These are phyloP conservation scores for Drosophila albomicans DNA, from an alignment of 1,140 invertebrate genomes.

Conservation along the genomic window DNA sequence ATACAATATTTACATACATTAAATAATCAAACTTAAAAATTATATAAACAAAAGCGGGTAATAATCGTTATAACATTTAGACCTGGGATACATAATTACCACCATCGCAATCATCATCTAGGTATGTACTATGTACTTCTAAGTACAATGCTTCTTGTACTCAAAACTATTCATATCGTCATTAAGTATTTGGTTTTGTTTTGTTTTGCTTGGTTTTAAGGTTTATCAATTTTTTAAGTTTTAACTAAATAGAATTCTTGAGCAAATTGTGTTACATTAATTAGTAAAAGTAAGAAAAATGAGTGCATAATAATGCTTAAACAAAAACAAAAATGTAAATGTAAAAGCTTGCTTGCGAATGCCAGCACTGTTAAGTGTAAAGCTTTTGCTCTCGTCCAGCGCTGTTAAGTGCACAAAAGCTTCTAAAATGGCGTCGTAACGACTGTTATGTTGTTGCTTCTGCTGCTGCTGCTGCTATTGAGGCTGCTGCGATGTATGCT, in stretches of 20 bases:
- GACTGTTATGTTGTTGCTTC: neutral
- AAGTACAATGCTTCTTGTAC: conserved; percentile 13
- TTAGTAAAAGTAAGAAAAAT: conserved; percentile 49
- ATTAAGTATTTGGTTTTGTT: conserved; percentile 35
- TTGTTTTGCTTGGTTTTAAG: neutral
- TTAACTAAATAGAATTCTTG: conserved; percentile 64
- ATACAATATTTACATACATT: conserved; percentile 79
- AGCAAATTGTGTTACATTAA: conserved; percentile 72
- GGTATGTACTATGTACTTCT: conserved; percentile 21
- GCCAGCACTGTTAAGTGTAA: conserved; percentile 44
- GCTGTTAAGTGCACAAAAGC: conserved; percentile 46
- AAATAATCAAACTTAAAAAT: conserved; percentile 56
- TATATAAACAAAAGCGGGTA: conserved; percentile 52
- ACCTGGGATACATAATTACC: conserved; percentile 29
- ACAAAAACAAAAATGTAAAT: conserved; percentile 18
- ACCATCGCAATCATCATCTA: neutral
- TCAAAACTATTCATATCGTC: conserved; percentile 30
- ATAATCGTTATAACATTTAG: conserved; percentile 64
- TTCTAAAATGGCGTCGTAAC: conserved; percentile 57
- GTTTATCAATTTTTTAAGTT: conserved; percentile 13
- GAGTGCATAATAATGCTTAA: conserved; percentile 30
- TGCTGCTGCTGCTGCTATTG: conserved; percentile 21
- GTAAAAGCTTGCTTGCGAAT: conserved; percentile 40
- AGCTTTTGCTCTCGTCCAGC: conserved; percentile 41
- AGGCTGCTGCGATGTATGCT: conserved; percentile 23